Evolutionary conservation across 2,888 invertebrate species (phyloP).

Genomic region (Diachrysia chrysitis): DNA sequence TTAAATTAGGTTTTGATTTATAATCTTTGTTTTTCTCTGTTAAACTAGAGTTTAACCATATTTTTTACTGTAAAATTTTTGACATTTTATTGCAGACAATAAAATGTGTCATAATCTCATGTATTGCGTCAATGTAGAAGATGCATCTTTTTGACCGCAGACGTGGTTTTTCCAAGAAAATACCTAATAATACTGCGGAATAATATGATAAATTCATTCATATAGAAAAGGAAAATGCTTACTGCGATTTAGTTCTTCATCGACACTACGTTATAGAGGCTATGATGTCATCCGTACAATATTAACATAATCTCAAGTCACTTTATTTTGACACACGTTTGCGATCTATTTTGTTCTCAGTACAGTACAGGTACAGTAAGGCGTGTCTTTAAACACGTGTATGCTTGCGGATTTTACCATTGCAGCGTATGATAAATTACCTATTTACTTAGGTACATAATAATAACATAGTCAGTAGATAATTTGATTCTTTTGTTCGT

Average conservation of each 20-base stretch:
- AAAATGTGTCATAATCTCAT: slow-evolving; percentile 12
- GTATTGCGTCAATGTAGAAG: slow-evolving; percentile 32
- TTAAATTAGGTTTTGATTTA: slow-evolving; percentile 31
- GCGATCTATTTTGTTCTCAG: slow-evolving; percentile 36
- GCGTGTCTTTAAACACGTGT: slow-evolving; percentile 26
- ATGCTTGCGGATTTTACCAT: neutral
- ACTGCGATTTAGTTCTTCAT: slow-evolving; percentile 29
- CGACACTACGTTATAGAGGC: slow-evolving; percentile 23
- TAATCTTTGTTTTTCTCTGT: slow-evolving; percentile 20
- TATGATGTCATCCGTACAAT: slow-evolving; percentile 79
- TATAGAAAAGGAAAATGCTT: slow-evolving; percentile 22
- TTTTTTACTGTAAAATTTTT: neutral
- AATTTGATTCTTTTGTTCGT: neutral
- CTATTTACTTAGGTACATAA: neutral
- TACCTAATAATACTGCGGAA: slow-evolving; percentile 27
- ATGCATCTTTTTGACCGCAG: slow-evolving; percentile 29
- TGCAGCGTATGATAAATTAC: neutral
- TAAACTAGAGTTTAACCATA: slow-evolving; percentile 9
- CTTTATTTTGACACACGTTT: slow-evolving; percentile 49
- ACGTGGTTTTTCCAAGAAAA: slow-evolving; percentile 26
- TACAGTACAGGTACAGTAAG: slow-evolving; percentile 34
- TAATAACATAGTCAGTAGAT: neutral
- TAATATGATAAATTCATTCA: slow-evolving; percentile 35
- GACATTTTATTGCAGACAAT: neutral
- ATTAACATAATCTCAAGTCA: slow-evolving; percentile 76